Base-by-base conservation (phyloP, 2,888 invertebrate genomes). In the Volucella bombylans region DNA sequence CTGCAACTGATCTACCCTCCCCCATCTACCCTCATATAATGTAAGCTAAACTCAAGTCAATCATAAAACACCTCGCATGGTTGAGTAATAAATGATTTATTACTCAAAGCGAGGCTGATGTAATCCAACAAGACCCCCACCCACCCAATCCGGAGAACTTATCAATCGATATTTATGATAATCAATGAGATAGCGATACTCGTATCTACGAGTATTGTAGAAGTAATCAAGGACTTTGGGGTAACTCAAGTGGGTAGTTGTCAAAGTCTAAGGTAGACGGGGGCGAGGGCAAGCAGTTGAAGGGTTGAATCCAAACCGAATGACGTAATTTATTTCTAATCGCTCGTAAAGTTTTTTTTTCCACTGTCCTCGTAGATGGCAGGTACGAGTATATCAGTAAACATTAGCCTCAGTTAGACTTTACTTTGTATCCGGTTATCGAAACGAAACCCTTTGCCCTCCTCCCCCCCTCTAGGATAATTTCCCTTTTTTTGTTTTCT, bases 271-370 rank as follows among this genome's bases (percentile, higher is more conserved):
- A 50, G 80, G 57, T 9, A 43, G 41, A 12, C 9, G n/a, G 59
- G 18, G 55, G 39, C 52, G 52, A 39, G 14, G 23, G 11, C 31
- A 23, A 23, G 4, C 50, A 45, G 57, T 49, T 71, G 79, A 71
- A 57, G 71, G 68, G 74, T 65, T 71, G 45, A 68, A 71, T 76
- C 68, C 69, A 72, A 85, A 68, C 69, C 76, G 76, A 81, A 72
- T 62, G 81, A 81, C 74, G 81, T 85, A 85, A 81, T 85, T 77
- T 85, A 68, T 85, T 77, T 77, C 76, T 81, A 85, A 85, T 74
- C 76, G 81, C 62, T 76, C 72, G 71, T 81, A 18, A 85, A 81
- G 49, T 76, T 43, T 77, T 69, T 31, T 31, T 31, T 4, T 31
- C 31, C 61, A 71, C 67, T 72, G 43, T n/a, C n/a, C n/a, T n/a